Conservation (phyloP, 2,113 vertebrate species). For the Heliornis fulica region DNA sequence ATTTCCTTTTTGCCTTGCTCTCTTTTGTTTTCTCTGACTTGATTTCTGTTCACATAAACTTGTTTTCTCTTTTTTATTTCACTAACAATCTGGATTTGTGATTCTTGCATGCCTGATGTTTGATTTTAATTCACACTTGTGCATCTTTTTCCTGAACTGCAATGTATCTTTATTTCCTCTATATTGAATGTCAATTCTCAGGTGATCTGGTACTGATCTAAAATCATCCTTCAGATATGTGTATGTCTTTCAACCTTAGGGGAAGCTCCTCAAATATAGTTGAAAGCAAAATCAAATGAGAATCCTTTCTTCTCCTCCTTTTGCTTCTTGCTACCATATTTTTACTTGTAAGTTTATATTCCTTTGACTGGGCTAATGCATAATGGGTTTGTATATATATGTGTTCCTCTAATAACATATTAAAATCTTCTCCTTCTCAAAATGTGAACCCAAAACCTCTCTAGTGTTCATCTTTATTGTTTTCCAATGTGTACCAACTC, state of each 20-base stretch:
- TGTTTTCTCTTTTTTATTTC: neutral
- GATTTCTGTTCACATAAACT: neutral
- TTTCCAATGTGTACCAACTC: neutral
- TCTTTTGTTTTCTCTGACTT: neutral
- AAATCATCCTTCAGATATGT: neutral
- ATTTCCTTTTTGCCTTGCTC: neutral
- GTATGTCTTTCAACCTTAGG: neutral
- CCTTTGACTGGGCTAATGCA: neutral
- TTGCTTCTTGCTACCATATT: neutral
- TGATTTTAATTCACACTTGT: neutral
- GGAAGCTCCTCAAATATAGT: neutral
- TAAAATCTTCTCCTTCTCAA: neutral
- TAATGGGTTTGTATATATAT: neutral
- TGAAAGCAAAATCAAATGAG: neutral
- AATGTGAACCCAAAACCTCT: neutral
- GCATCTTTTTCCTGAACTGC: neutral
- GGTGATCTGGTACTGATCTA: neutral
- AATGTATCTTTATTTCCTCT: neutral
- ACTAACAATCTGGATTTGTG: neutral
- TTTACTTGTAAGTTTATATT: neutral
- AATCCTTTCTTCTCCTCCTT: neutral
- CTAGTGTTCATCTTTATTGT: neutral
- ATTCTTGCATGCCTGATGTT: neutral
- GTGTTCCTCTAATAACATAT: neutral
- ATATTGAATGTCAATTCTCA: neutral